A percentile compares a stretch with the other conserved stretches of the same genome.
Conservation (phyloP, 2,113 vertebrate genomes). For the Pedetes capensis region DNA sequence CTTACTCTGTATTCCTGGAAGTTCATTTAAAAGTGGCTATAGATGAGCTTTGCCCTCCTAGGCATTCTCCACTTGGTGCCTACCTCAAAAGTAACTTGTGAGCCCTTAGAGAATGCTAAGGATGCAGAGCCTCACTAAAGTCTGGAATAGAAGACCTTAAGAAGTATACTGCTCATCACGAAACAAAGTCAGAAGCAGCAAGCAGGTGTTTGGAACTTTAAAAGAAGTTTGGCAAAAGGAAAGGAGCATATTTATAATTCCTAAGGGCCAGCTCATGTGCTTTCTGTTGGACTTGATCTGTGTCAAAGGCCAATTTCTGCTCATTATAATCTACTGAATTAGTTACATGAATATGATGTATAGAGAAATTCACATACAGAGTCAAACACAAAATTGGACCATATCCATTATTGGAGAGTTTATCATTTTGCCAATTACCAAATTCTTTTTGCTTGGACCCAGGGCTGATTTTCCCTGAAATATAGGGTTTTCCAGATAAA, state of each 20-base stretch:
- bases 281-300: neutral
- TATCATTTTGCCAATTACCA: conserved; percentile 11
- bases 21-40: conserved; percentile 15
- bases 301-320: conserved; percentile 36
- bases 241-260: conserved; percentile 25
- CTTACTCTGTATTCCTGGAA: neutral
- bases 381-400: conserved; percentile 49
- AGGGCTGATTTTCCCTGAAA: conserved; percentile 38
- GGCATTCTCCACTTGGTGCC: neutral
- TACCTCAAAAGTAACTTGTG: conserved; percentile 16
- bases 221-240: conserved; percentile 1
- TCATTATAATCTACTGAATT: conserved; percentile 2
- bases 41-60: neutral
- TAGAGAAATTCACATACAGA: conserved; percentile 51
- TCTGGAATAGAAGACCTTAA: neutral
- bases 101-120: neutral
- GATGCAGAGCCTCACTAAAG: neutral
- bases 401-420: neutral
- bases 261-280: neutral
- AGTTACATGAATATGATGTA: conserved; percentile 52
- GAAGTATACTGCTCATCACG: neutral
- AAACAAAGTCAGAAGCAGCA: neutral
- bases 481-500: conserved; percentile 63
- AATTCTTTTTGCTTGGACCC: conserved; percentile 52
- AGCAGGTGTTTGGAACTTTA: conserved; percentile 1